A percentile compares a stretch with the other conserved stretches of the same genome.
Conservation (phyloP, 1,140 invertebrate species). For the Trinorchestia longiramus region DNA sequence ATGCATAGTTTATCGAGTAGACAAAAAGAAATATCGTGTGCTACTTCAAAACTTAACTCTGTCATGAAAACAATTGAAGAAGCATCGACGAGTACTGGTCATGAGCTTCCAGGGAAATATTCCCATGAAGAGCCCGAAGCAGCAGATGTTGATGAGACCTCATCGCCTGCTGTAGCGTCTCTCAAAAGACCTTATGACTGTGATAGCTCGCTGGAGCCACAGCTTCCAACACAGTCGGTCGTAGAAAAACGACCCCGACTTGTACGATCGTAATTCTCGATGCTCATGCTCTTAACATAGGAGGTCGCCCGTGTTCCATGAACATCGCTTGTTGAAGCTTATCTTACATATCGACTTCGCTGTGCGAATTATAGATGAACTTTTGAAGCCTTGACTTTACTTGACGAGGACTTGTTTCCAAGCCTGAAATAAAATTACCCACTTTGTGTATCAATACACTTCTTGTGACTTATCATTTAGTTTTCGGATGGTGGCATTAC, state of each 20-base stretch:
- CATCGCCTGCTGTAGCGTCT: neutral
- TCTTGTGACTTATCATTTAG: neutral
- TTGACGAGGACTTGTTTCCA: neutral
- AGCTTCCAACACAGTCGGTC: neutral
- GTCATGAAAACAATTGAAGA: neutral
- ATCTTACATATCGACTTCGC: neutral
- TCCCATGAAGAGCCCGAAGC: neutral
- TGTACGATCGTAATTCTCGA: neutral
- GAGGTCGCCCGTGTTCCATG: neutral
- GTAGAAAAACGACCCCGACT: neutral
- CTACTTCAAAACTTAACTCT: neutral
- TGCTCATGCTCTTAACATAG: neutral
- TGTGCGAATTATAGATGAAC: neutral
- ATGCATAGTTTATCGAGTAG: neutral
- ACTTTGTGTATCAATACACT: neutral
- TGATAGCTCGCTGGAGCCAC: neutral
- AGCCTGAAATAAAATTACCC: neutral
- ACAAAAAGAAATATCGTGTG: neutral
- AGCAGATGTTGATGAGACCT: neutral
- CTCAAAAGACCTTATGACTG: neutral
- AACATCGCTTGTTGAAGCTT: neutral
- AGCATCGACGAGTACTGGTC: neutral
- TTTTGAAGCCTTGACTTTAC: neutral
- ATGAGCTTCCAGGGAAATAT: neutral
- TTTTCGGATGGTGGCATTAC: constrained; percentile 29